Evolutionary conservation across 2,888 invertebrate genomes (phyloP), one percentile per base, ranked within the genome.

Genomic region (Drosophila parthenogenetica): DNA sequence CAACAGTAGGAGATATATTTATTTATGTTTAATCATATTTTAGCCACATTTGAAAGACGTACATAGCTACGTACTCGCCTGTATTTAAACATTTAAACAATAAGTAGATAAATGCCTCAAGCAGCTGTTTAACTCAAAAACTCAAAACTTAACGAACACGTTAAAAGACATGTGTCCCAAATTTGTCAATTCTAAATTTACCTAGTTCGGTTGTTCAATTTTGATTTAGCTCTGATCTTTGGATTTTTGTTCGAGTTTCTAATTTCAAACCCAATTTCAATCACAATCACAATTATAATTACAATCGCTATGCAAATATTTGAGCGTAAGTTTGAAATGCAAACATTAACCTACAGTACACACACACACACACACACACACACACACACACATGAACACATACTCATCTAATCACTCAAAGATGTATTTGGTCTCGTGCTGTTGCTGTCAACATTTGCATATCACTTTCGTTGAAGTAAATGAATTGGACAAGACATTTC

Each of bases 121-220:
- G 81, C 83, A 80, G 81, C 80, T 81, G 80, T 67, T 61, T 29
- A 50, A 14, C 49, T 40, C 16, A 48, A 32, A 29, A 17, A 49
- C 25, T 46, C 7, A 22, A 19, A 13, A 46, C 14, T 46, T 13
- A 29, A 45, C 10, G 14, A 43, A 19, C 29, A 25, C 8, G 35
- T 17, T 51, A 17, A 42, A 43, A 25, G 65, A 57, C 60, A 75
- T 72, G 53, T 79, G 64, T 53, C 68, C 76, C 51, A 85, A 75
- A 87, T 87, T 86, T 78, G 78, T 78, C 68, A 73, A 67, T 77
- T 87, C 82, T 85, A 81, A 86, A 79, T 81, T 72, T 79, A 77
- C 69, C 55, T 63, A 69, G 48, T 53, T 51, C 22, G 35, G 35
- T 35, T 53, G 17, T 70, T 67, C 77, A 70, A 62, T 29, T 29